Conservation (phyloP, 2,797 vertebrate species). For the Myotis planiceps region DNA sequence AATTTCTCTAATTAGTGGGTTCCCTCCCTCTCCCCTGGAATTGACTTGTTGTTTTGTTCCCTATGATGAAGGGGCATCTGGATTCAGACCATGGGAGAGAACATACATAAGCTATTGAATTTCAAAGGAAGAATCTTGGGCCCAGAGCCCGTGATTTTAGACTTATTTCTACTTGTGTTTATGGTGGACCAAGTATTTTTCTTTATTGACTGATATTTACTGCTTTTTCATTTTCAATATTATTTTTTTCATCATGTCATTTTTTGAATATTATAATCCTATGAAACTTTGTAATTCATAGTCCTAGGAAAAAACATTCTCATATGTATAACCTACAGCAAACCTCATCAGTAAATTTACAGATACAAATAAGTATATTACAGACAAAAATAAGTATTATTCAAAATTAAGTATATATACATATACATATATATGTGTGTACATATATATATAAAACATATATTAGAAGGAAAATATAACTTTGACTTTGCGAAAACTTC, state of each 20-base stretch:
- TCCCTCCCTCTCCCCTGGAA: not conserved
- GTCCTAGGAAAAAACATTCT: not conserved
- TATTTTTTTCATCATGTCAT: not conserved
- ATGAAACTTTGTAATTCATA: not conserved
- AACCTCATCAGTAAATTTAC: not conserved
- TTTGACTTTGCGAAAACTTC: not conserved
- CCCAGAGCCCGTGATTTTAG: not conserved
- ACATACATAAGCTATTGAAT: slow-evolving; percentile 1
- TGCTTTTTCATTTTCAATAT: slow-evolving; percentile 13
- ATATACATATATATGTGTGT: too few relatives aligned
- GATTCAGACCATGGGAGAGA: not conserved
- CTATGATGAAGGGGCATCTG: not conserved
- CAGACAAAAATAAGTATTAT: too few relatives aligned
- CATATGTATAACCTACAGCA: not conserved
- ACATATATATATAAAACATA: not conserved
- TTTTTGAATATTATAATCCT: not conserved
- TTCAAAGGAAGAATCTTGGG: not conserved
- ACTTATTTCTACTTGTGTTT: not conserved
- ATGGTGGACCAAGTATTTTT: not conserved
- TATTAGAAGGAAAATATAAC: not conserved
- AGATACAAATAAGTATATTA: not conserved
- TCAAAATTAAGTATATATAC: too few relatives aligned
- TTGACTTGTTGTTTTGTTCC: not conserved
- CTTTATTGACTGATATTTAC: not conserved
- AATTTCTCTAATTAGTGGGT: not conserved